Percentiles rank a stretch among this genome's conserved stretches.
phyloP scores from a whole-genome alignment of 1,140 invertebrate genomes.

The Medauroidea extradentata region DNA sequence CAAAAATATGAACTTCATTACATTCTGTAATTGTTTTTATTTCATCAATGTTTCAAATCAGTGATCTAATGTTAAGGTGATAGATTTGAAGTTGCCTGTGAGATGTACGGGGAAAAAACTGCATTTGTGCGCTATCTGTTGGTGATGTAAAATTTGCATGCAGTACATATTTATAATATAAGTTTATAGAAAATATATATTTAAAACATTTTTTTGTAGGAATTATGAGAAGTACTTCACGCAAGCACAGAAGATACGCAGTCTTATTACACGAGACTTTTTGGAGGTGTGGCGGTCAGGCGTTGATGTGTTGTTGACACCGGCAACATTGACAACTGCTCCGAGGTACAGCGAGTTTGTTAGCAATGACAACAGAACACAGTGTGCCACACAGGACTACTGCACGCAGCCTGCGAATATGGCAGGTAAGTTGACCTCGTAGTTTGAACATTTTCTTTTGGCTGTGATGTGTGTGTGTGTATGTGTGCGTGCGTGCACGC shows the following conservation, averaged over 20 bases:
- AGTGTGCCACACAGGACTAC: slow-evolving; percentile 86
- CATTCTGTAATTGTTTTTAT: too few species aligned
- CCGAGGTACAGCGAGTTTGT: slow-evolving; percentile 76
- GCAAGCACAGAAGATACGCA: slow-evolving; percentile 83
- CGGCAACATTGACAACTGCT: slow-evolving; percentile 83
- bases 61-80: too few species aligned
- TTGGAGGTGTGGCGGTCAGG: slow-evolving; percentile 57
- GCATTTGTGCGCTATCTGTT: too few species aligned
- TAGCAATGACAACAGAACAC: slow-evolving; percentile 74
- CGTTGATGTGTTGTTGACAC: slow-evolving; percentile 87
- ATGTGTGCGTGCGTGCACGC: too few species aligned
- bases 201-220: slow-evolving; percentile 42
- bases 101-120: too few species aligned
- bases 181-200: not conserved
- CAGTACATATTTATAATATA: not conserved
- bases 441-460: too few species aligned
- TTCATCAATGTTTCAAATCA: too few species aligned
- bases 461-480: too few species aligned
- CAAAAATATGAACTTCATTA: too few species aligned
- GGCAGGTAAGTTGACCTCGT: slow-evolving; percentile 66
- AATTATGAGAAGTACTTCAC: slow-evolving; percentile 93
- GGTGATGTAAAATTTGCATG: not conserved
- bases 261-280: slow-evolving; percentile 88
- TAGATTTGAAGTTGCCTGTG: too few species aligned
- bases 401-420: slow-evolving; percentile 95